A percentile compares a stretch with the other conserved stretches of the same genome.
Evolutionary conservation across 2,797 vertebrate species (phyloP).

Genomic region (Acanthurus lineatus): DNA sequence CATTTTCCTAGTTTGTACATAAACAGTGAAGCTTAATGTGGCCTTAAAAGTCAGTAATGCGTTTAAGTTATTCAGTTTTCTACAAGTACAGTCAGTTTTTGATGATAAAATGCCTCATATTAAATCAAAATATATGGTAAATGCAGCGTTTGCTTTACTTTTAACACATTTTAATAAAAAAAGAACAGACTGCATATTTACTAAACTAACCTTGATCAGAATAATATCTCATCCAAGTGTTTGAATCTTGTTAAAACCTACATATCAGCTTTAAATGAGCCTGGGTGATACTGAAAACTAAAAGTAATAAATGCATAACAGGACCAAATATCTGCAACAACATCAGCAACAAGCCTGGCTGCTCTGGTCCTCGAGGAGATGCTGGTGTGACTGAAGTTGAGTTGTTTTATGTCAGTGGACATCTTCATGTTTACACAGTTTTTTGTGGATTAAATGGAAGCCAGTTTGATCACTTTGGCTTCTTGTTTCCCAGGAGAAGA

Average conservation of each 20-base stretch:
- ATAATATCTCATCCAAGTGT: constrained; percentile 28
- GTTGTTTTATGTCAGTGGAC: constrained; percentile 1
- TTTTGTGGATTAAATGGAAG: neutral
- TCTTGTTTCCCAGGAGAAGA: neutral
- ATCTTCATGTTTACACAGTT: neutral
- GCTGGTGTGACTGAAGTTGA: too few species aligned
- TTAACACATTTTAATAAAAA: neutral
- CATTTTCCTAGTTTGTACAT: too few species aligned
- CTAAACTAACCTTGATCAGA: constrained; percentile 35
- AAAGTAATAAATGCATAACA: neutral
- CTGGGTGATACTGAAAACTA: too few species aligned
- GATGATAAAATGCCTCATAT: neutral
- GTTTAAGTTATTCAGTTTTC: neutral
- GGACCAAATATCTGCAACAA: neutral
- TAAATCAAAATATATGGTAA: neutral
- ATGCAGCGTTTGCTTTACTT: too few species aligned
- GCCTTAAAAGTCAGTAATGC: neutral
- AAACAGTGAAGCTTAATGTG: too few species aligned
- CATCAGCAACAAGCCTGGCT: neutral
- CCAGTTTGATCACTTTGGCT: constrained; percentile 6
- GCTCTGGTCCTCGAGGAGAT: too few species aligned
- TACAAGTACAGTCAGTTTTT: neutral
- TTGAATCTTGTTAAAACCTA: constrained; percentile 16
- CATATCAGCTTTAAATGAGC: too few species aligned
- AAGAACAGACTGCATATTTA: constrained; percentile 11